Evolutionary conservation across 1,140 invertebrate species (phyloP), one percentile per base, ranked within the genome.

Genomic region (Drosophila truncata): DNA sequence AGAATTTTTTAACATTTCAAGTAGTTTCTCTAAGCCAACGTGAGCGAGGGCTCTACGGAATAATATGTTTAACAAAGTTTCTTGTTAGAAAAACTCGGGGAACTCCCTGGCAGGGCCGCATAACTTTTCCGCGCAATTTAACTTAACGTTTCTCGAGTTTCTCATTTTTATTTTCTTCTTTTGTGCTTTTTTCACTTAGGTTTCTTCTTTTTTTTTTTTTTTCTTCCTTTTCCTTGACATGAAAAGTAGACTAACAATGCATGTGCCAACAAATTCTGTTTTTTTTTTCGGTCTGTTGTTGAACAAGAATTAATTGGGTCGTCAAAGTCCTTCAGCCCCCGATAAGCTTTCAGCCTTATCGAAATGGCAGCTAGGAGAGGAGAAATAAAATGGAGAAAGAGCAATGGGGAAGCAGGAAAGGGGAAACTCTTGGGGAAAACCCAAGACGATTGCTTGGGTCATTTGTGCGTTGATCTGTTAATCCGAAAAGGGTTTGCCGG

Each of bases 101-200:
- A 49, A 27, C 37, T 42, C 31, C 11, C 23, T 27, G 27, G 31
- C 33, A 50, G 49, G 61, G 42, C 35, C 49, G 84, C 80, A 87
- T 83, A 87, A 87, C 84, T 87, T 87, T 87, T 87, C 76, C 84
- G 73, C 67, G 72, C 83, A 87, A 87, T 87, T 87, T 87, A 88
- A 84, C 83, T 78, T 71, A 80, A 78, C 78, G 67, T 88, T 88
- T 78, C 61, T 47, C 35, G 73, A 70, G 64, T 63, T 70, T 62
- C 42, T 54, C 50, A 59, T 72, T 72, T 72, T 72, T 72, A 59
- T 72, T 72, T 72, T 72, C 70, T 42, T 72, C 70, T 42, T 72
- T 72, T 72, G 35, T 72, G 35, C 70, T 54, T 67, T 70, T 67
- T 67, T 70, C 66, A 70, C 63, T 70, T 55, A 37, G 44, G 16